Evolutionary conservation across 2,888 invertebrate species (phyloP).

Genomic region (Leptura quadrifasciata): DNA sequence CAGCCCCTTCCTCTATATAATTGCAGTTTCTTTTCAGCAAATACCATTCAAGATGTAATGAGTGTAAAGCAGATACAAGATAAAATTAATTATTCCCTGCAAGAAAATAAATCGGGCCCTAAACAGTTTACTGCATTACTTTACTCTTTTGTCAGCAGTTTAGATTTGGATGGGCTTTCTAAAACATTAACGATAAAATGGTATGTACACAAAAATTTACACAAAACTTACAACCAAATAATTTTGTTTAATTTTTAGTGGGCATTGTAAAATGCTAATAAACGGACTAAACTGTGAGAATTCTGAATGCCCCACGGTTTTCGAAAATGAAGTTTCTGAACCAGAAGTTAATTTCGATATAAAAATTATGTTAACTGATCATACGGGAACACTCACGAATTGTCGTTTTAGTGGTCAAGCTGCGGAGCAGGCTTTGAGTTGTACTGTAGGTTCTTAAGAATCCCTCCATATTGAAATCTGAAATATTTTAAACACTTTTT

Average conservation of each 20-base stretch:
- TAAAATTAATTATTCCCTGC: slow-evolving; percentile 67
- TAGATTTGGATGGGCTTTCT: slow-evolving; percentile 81
- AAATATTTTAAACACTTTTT: too few relatives aligned
- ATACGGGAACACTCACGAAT: slow-evolving; percentile 80
- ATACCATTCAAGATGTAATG: slow-evolving; percentile 77
- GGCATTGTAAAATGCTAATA: slow-evolving; percentile 63
- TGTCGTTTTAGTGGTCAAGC: slow-evolving; percentile 77
- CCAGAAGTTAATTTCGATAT: slow-evolving; percentile 76
- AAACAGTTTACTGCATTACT: slow-evolving; percentile 83
- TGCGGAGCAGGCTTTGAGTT: slow-evolving; percentile 78
- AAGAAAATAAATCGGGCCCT: slow-evolving; percentile 71
- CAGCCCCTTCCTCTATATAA: neutral
- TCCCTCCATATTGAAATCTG: too few relatives aligned
- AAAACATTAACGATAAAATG: slow-evolving; percentile 70
- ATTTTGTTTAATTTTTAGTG: slow-evolving; percentile 58
- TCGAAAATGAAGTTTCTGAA: slow-evolving; percentile 64
- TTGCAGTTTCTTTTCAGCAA: slow-evolving; percentile 69
- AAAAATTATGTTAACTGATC: slow-evolving; percentile 80
- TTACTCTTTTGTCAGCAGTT: slow-evolving; percentile 80
- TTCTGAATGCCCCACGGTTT: slow-evolving; percentile 68
- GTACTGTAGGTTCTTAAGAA: slow-evolving; percentile 73
- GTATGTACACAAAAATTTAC: slow-evolving; percentile 58
- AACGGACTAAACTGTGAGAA: slow-evolving; percentile 68
- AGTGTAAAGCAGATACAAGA: slow-evolving; percentile 77
- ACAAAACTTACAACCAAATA: neutral